phyloP scores from a whole-genome alignment of 1,140 invertebrate species.

The Hormaphis cornu region DNA sequence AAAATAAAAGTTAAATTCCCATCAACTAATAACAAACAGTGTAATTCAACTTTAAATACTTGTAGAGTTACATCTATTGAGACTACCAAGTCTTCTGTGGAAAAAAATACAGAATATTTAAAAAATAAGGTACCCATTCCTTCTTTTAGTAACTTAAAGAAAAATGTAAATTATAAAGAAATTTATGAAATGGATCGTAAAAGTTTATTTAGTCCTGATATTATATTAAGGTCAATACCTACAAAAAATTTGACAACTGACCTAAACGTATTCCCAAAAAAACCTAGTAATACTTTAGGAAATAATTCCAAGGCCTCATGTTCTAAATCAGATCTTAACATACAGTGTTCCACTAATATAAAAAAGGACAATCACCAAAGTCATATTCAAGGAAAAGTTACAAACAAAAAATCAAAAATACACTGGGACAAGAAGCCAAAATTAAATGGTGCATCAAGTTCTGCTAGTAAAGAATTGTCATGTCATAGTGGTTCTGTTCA shows the following conservation, averaged over 20 bases:
- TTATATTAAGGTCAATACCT: neutral
- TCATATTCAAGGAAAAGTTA: too few species aligned
- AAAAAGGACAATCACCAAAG: too few species aligned
- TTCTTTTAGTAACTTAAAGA: neutral
- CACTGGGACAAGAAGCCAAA: too few species aligned
- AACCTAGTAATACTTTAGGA: neutral
- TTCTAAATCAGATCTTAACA: too few species aligned
- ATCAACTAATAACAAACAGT: too few species aligned
- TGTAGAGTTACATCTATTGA: neutral
- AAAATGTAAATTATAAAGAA: neutral
- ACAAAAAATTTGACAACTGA: neutral
- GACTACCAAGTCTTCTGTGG: neutral
- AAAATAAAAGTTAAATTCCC: neutral
- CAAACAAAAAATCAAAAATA: too few species aligned
- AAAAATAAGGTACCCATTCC: neutral
- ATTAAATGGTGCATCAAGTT: too few species aligned
- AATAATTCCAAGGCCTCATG: too few species aligned
- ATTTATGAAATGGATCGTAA: neutral
- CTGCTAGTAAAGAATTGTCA: too few species aligned
- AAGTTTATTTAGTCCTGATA: slow-evolving; percentile 13
- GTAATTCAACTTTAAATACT: neutral
- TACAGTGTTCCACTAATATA: too few species aligned
- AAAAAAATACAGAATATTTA: neutral
- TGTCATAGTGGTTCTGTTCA: too few species aligned
- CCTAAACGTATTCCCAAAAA: neutral